Evolutionary conservation across 2,888 invertebrate species (phyloP), one percentile per base, ranked within the genome.

Genomic region (Formica aserva): DNA sequence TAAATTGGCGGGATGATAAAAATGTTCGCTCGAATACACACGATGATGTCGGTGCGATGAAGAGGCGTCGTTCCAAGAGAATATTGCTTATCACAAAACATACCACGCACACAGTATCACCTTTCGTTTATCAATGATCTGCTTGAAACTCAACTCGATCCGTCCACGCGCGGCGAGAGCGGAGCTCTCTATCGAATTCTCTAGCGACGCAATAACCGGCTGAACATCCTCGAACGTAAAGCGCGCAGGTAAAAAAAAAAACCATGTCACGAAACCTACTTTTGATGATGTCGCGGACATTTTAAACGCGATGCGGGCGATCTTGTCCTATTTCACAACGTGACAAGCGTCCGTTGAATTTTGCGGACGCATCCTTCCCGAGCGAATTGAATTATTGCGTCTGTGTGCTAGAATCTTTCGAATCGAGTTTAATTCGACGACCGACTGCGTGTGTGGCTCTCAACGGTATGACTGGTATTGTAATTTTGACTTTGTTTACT

Each of bases 71-170:
- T 77, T 81, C 80, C 81, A 62, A 63, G 81, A 82, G 83, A 83
- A 60, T 52, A 38, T 78, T 72, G 89, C 90, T 90, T 92, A 91
- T 92, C 92, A 90, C 83, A 87, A 90, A 91, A 90, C 92, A 93
- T 94, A 91, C 92, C 92, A 91, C 52, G 8, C n/a, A 48, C 48
- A 52, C 52, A 52, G 90, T 92, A 91, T 94, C 93, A 90, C 88
- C 89, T 94, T 93, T 92, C 93, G 88, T 88, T 94, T 94, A 94
- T 94, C 94, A 92, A 91, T 91, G 90, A 91, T 90, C 92, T 87
- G 87, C 86, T 87, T 85, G 87, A 90, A 90, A 90, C 91, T 92
- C 87, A 92, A 93, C 92, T 90, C 90, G 93, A 93, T 86, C 87
- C 87, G 84, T 77, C 72, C 77, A 83, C 78, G 35, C 75, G 45